A percentile compares a stretch with the other conserved stretches of the same genome.
Evolutionary conservation across 2,797 vertebrate species (phyloP).

Genomic region (Chelonia mydas): DNA sequence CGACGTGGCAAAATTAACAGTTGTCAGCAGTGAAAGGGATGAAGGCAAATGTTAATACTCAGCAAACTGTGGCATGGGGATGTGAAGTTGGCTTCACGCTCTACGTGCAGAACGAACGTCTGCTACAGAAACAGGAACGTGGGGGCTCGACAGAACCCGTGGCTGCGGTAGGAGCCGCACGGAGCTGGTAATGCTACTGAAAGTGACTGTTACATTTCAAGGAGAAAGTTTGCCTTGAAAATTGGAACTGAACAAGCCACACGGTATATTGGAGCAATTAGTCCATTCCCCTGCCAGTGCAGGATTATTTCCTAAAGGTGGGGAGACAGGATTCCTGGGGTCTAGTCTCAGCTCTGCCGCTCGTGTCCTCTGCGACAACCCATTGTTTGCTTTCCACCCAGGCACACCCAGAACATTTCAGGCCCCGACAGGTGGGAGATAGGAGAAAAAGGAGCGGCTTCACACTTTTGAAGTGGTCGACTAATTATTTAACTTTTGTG

Average conservation of each 20-base stretch:
- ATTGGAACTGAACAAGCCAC: not conserved
- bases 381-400: not conserved
- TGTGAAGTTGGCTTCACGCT: not conserved
- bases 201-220: not conserved
- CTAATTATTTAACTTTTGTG: too few relatives aligned
- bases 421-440: not conserved
- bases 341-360: too few relatives aligned
- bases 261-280: rapidly evolving
- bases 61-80: not conserved
- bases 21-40: constrained; percentile 33
- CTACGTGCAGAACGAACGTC: not conserved
- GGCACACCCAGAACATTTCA: not conserved
- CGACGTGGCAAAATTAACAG: constrained; percentile 68
- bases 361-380: too few relatives aligned
- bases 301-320: not conserved
- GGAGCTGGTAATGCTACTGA: not conserved
- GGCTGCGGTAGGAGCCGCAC: not conserved
- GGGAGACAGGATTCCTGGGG: rapidly evolving
- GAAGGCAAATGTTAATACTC: not conserved
- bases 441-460: rapidly evolving
- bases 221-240: not conserved
- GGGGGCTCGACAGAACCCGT: not conserved
- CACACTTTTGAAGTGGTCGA: not conserved
- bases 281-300: rapidly evolving
- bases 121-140: rapidly evolving